phyloP scores from a whole-genome alignment of 2,113 vertebrate genomes.

The Misgurnus anguillicaudatus region DNA sequence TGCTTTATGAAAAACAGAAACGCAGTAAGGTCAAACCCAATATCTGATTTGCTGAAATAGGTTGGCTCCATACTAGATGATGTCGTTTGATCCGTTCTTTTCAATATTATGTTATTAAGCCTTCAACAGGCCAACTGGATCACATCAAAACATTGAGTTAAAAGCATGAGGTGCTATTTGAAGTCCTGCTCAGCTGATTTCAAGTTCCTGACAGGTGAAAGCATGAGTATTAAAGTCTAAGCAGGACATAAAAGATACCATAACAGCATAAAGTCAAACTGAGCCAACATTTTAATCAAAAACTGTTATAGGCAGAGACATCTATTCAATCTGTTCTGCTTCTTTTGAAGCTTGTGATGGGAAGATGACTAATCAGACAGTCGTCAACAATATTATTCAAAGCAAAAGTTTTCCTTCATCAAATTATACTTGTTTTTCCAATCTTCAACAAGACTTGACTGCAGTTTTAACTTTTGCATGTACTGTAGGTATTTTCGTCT shows the following conservation, averaged over 20 bases:
- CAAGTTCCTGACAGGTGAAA: slow-evolving; percentile 4
- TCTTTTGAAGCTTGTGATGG: background rate
- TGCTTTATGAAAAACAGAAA: slow-evolving; percentile 1
- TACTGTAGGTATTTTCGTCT: background rate
- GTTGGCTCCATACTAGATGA: background rate
- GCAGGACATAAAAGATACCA: slow-evolving; percentile 35
- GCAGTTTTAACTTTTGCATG: background rate
- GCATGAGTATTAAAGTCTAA: slow-evolving; percentile 1
- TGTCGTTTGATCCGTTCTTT: background rate
- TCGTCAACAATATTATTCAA: background rate
- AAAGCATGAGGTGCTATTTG: slow-evolving; percentile 13
- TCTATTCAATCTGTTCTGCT: slow-evolving; percentile 4
- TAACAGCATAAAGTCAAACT: slow-evolving; percentile 19
- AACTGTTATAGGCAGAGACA: background rate
- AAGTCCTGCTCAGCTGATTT: slow-evolving; percentile 4
- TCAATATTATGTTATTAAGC: slow-evolving; percentile 19
- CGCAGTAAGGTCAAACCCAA: background rate
- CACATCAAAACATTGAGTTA: slow-evolving; percentile 24
- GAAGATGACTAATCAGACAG: slow-evolving; percentile 3
- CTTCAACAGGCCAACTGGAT: slow-evolving; percentile 3
- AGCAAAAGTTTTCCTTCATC: background rate
- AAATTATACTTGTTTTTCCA: background rate
- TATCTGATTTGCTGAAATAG: background rate
- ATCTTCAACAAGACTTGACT: background rate
- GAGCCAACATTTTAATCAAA: slow-evolving; percentile 13